A percentile compares a stretch with the other conserved stretches of the same genome.
Conservation (phyloP, 2,797 vertebrate genomes). For the Poecilia wingei region DNA sequence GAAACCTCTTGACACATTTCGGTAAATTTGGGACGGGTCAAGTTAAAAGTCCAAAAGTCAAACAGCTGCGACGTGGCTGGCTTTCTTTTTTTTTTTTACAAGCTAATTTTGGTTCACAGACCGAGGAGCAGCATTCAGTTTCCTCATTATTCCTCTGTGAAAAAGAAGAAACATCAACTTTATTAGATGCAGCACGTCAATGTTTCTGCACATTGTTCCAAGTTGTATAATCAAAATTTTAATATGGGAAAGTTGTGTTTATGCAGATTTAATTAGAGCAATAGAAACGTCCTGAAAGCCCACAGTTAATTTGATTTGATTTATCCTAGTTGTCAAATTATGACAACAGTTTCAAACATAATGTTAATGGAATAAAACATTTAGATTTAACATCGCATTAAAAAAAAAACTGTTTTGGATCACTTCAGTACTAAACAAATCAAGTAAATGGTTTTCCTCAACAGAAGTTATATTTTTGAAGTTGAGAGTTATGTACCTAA, state of each 20-base stretch:
- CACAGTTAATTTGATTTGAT: too few species aligned
- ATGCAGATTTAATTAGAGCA: neutral
- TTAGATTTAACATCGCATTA: neutral
- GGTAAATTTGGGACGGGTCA: neutral
- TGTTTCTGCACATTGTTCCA: neutral
- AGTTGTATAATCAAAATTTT: neutral
- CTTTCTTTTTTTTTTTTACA: constrained; percentile 20
- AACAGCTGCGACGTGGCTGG: constrained; percentile 66
- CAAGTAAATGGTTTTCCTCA: neutral
- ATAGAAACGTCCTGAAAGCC: neutral
- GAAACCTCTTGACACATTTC: neutral
- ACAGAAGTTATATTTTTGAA: neutral
- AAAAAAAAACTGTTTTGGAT: neutral
- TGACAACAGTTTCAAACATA: neutral
- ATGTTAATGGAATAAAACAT: neutral
- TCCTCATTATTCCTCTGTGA: neutral
- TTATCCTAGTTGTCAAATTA: neutral
- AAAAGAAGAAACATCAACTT: neutral
- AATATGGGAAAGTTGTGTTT: neutral
- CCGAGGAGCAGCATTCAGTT: neutral
- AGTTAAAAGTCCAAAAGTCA: constrained; percentile 6
- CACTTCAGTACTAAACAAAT: neutral
- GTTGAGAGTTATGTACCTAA: too few species aligned
- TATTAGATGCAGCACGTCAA: neutral
- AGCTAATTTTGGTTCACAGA: constrained; percentile 54